phyloP scores from a whole-genome alignment of 2,888 invertebrate species.

The Leucoma salicis region DNA sequence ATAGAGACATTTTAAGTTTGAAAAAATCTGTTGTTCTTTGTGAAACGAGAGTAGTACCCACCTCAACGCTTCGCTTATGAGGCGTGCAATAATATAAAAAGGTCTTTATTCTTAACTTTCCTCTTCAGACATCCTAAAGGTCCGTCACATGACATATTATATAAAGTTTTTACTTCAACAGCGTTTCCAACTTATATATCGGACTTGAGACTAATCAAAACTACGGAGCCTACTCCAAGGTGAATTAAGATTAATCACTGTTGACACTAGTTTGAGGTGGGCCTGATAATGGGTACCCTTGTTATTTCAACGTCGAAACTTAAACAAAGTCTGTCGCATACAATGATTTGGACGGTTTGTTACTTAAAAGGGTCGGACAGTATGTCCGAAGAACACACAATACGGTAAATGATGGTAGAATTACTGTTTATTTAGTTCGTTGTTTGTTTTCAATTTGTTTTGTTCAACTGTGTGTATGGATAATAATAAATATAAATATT shows the following conservation, averaged over 20 bases:
- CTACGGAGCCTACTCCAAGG: slow-evolving; percentile 31
- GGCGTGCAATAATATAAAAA: too few relatives aligned
- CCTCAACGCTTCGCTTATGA: too few relatives aligned
- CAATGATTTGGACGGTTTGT: slow-evolving; percentile 31
- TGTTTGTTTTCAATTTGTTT: neutral
- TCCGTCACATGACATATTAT: neutral
- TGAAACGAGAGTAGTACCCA: too few relatives aligned
- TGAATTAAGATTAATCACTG: slow-evolving; percentile 55
- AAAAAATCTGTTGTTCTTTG: too few relatives aligned
- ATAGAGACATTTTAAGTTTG: too few relatives aligned
- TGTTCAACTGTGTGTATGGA: too few relatives aligned
- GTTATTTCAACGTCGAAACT: slow-evolving; percentile 33
- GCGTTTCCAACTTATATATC: slow-evolving; percentile 18
- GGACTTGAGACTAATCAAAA: slow-evolving; percentile 38
- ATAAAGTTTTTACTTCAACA: slow-evolving; percentile 4
- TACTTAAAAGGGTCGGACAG: slow-evolving; percentile 6
- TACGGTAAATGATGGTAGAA: neutral
- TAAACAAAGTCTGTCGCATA: slow-evolving; percentile 32
- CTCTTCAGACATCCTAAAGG: neutral
- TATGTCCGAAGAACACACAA: slow-evolving; percentile 13
- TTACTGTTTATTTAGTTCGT: neutral
- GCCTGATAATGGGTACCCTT: slow-evolving; percentile 30
- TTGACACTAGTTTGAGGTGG: slow-evolving; percentile 43
- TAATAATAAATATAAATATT: too few relatives aligned
- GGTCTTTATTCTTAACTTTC: neutral